Conservation (phyloP, 2,888 invertebrate genomes). For the Clanis bilineata region DNA sequence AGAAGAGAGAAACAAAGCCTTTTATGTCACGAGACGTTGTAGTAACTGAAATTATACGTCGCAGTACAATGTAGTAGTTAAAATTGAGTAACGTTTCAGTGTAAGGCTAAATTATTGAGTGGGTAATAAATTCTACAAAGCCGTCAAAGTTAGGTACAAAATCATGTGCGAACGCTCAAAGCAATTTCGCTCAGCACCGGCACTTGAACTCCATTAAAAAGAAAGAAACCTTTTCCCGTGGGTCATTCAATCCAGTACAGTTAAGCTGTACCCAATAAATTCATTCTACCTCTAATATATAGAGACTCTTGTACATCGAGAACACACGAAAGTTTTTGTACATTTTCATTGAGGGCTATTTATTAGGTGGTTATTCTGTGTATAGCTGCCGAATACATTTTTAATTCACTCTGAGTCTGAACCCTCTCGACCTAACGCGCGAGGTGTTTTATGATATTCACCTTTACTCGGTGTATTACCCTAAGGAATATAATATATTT, state of each 20-base stretch:
- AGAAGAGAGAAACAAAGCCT: no score
- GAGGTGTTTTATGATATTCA: neutral
- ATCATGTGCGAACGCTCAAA: neutral
- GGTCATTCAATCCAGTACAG: neutral
- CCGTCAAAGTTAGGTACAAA: neutral
- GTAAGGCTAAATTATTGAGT: no score
- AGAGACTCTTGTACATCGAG: no score
- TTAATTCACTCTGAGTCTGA: neutral
- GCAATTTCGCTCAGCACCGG: neutral
- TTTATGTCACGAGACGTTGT: no score
- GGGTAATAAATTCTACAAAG: no score
- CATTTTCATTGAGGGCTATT: conserved; percentile 3
- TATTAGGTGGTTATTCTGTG: neutral
- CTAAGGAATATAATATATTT: neutral
- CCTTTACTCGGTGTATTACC: neutral
- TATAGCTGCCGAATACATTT: neutral
- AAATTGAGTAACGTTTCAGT: no score
- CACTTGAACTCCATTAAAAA: neutral
- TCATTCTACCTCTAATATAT: neutral
- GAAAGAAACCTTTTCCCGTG: neutral
- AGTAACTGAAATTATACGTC: no score
- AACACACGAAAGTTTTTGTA: neutral
- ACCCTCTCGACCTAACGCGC: neutral
- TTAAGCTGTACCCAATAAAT: neutral
- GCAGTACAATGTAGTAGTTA: no score